Evolutionary conservation across 2,113 vertebrate genomes (phyloP).

Genomic region (Piaya cayana): DNA sequence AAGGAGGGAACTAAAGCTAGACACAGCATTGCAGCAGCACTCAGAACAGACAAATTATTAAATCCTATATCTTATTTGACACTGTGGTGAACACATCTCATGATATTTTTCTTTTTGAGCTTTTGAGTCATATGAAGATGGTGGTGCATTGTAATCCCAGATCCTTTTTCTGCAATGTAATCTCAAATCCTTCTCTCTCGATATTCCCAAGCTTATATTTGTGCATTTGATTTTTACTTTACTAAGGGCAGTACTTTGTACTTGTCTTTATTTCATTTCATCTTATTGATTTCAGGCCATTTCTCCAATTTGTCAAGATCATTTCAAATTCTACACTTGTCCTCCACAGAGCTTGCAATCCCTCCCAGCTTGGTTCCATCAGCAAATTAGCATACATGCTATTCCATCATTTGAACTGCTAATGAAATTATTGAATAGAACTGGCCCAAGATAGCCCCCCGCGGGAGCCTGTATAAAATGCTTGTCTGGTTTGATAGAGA

Average conservation of each 20-base stretch:
- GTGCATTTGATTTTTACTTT: not conserved
- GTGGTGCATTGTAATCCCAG: not conserved
- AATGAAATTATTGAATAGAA: conserved; percentile 46
- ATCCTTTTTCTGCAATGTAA: not conserved
- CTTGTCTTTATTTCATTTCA: conserved; percentile 24
- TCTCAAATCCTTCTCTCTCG: not conserved
- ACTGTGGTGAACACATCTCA: not conserved
- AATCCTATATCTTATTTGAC: not conserved
- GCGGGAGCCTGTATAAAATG: not conserved
- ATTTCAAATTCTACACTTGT: conserved; percentile 10
- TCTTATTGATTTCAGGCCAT: conserved; percentile 14
- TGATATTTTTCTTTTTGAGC: not conserved
- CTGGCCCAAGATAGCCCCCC: not conserved
- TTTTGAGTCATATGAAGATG: not conserved
- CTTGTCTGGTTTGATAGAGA: not conserved
- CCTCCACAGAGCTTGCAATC: not conserved
- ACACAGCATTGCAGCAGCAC: not conserved
- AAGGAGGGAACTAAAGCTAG: not conserved
- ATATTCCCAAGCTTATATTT: not conserved
- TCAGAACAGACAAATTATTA: not conserved
- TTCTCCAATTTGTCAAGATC: not conserved
- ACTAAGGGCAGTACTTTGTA: not conserved
- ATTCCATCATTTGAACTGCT: conserved; percentile 18
- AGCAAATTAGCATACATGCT: not conserved
- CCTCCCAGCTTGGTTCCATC: not conserved